Conservation (phyloP, 2,797 vertebrate genomes). For the Chelidonichthys spinosus region DNA sequence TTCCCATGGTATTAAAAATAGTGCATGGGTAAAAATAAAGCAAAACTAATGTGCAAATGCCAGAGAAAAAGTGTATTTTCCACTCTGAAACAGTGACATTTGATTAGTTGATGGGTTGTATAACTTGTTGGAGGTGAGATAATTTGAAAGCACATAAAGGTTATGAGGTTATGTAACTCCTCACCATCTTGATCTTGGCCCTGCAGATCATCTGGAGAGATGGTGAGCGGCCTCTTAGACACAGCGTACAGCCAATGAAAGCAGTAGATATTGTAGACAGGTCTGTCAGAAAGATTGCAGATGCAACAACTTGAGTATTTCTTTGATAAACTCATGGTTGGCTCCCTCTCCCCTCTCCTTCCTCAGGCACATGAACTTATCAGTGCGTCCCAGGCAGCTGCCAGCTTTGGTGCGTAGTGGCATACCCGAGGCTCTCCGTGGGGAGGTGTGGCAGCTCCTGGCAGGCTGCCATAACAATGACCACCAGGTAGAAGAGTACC, state of each 20-base stretch:
- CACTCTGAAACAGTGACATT: constrained; percentile 19
- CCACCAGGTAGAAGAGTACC: constrained; percentile 97
- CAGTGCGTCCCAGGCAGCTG: constrained; percentile 92
- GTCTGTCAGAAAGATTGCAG: constrained; percentile 10
- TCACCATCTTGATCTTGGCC: constrained; percentile 4
- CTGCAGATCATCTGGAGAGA: not conserved
- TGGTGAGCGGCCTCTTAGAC: constrained; percentile 5
- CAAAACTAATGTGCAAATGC: not conserved
- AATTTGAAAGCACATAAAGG: constrained; percentile 14
- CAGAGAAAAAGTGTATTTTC: constrained; percentile 19
- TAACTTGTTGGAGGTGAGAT: constrained; percentile 2
- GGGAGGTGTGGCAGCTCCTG: constrained; percentile 98
- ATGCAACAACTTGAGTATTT: not conserved
- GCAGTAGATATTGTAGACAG: not conserved
- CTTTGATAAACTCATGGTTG: constrained; percentile 8
- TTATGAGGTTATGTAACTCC: constrained; percentile 15
- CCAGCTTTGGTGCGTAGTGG: constrained; percentile 93
- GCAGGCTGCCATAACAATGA: constrained; percentile 98
- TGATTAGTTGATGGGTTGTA: constrained; percentile 20
- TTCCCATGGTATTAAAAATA: constrained; percentile 32
- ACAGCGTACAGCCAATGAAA: constrained; percentile 2
- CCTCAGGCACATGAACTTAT: constrained; percentile 94
- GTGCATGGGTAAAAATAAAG: constrained; percentile 20
- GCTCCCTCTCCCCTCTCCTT: not conserved
- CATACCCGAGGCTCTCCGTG: constrained; percentile 95